Conservation (phyloP, 2,113 vertebrate genomes). For the Pongo pygmaeus region DNA sequence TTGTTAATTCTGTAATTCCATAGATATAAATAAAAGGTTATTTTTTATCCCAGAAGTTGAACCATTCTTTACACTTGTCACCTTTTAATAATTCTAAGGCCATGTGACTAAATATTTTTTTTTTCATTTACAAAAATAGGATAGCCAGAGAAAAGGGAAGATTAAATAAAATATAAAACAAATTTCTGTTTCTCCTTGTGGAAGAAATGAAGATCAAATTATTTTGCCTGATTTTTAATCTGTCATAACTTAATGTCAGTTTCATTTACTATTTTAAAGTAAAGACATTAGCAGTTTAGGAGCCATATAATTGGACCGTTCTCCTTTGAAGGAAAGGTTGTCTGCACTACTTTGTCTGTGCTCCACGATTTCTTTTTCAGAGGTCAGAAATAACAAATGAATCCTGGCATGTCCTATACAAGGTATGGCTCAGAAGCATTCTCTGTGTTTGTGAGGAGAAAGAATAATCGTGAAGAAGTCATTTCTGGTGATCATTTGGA, state of each 20-base stretch:
- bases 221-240: not conserved
- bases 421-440: not conserved
- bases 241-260: not conserved
- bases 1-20: not conserved
- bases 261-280: not conserved
- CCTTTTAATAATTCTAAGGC: not conserved
- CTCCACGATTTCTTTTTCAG: not conserved
- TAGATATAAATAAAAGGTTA: not conserved
- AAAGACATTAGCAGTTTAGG: not conserved
- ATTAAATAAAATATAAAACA: not conserved
- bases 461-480: not conserved
- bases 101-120: not conserved
- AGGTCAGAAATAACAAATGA: not conserved
- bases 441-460: not conserved
- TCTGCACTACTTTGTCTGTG: not conserved
- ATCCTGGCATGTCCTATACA: rapidly evolving
- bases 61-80: not conserved
- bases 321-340: not conserved
- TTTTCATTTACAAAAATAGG: not conserved
- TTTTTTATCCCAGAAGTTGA: not conserved
- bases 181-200: not conserved
- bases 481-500: not conserved
- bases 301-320: not conserved
- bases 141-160: not conserved
- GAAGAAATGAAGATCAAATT: not conserved